These are phyloP conservation scores for Hydrotaea cyrtoneurina DNA, from an alignment of 2,888 invertebrate species.

Conservation along the genomic window DNA sequence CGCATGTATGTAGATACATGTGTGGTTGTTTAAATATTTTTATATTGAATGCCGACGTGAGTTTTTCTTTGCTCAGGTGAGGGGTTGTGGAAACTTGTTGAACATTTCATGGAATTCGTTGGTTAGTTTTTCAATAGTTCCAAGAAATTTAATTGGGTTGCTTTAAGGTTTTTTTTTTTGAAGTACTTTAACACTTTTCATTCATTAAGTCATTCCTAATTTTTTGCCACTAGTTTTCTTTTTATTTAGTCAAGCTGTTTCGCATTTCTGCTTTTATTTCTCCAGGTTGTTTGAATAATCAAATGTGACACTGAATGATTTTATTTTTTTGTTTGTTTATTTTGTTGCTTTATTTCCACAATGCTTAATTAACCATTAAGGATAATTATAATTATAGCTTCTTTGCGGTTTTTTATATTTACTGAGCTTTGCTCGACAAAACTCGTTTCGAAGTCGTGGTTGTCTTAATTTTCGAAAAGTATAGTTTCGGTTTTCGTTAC, in stretches of 20 bases:
- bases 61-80: background rate
- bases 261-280: background rate
- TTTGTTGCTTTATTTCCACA: background rate
- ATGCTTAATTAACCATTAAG: background rate
- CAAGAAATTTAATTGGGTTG: no score
- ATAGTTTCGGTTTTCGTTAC: background rate
- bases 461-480: background rate
- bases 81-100: no score
- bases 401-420: background rate
- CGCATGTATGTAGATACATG: background rate
- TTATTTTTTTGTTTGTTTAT: background rate
- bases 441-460: background rate
- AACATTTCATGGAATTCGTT: no score
- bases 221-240: no score
- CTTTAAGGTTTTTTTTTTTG: background rate
- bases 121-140: background rate
- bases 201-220: no score
- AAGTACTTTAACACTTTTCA: no score
- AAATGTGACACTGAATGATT: constrained; percentile 47
- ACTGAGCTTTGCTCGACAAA: background rate
- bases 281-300: constrained; percentile 18
- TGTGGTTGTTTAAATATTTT: background rate
- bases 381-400: background rate
- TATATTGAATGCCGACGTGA: background rate
- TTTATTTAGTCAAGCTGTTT: constrained; percentile 17